These are phyloP conservation scores for fruit fly (Drosophila melanogaster) DNA, from an alignment of 1,140 invertebrate genomes.

Conservation along the genomic window DNA sequence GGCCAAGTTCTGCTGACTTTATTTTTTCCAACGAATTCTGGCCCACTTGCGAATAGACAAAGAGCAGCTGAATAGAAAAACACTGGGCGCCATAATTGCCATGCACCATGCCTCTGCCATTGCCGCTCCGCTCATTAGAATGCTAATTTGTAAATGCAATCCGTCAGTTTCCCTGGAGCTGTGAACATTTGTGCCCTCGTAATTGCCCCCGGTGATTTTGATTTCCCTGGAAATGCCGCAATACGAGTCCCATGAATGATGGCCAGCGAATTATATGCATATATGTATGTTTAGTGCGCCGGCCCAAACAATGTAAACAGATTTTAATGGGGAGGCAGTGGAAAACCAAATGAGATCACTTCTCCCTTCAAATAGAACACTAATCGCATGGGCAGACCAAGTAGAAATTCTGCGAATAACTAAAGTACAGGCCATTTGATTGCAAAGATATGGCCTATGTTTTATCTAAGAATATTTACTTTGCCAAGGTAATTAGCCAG, in stretches of 20 bases:
- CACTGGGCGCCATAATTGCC: slow-evolving; percentile 68
- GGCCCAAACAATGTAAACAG: slow-evolving; percentile 35
- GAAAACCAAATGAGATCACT: slow-evolving; percentile 36
- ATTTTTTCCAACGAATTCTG: slow-evolving; percentile 54
- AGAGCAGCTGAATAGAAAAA: background rate
- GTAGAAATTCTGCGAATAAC: slow-evolving; percentile 3
- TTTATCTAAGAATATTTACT: slow-evolving; percentile 25
- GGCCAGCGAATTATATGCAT: slow-evolving; percentile 14
- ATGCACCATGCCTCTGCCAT: slow-evolving; percentile 1
- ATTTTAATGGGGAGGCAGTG: slow-evolving; percentile 22
- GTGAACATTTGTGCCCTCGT: slow-evolving; percentile 59
- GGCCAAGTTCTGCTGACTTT: slow-evolving; percentile 49
- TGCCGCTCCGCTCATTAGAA: slow-evolving; percentile 64
- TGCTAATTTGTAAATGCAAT: slow-evolving; percentile 80
- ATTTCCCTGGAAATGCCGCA: slow-evolving; percentile 49
- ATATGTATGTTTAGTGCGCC: slow-evolving; percentile 9
- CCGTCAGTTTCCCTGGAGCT: slow-evolving; percentile 36
- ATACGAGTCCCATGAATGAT: slow-evolving; percentile 34
- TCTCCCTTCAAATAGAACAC: slow-evolving; percentile 18
- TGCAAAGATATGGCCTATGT: slow-evolving; percentile 8
- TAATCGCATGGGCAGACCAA: slow-evolving; percentile 4
- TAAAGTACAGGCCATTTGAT: slow-evolving; percentile 8
- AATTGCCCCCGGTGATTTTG: slow-evolving; percentile 40
- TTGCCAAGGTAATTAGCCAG: background rate
- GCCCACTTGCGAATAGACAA: slow-evolving; percentile 20